Evolutionary conservation across 2,888 invertebrate species (phyloP), one percentile per base, ranked within the genome.

Genomic region (Acleris cristana): DNA sequence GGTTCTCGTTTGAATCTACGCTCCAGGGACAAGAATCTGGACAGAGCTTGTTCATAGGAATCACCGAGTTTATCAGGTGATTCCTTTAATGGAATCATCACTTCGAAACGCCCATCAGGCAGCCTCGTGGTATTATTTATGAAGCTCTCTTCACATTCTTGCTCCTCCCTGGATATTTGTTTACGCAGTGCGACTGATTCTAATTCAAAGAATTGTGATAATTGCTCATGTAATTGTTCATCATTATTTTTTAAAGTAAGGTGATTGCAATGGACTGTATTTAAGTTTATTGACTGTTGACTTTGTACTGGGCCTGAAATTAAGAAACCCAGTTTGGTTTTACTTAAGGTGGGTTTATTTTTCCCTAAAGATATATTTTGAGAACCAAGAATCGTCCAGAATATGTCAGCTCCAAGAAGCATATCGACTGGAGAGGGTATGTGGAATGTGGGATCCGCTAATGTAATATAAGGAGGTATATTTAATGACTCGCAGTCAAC

Each of bases 391-490:
- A 69, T 53, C 5, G 45, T 30, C 70, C 70, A 68, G 44, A 70
- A 71, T 16, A 69, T 30, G 34, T 70, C 69, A 8, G 65, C 67
- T 45, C 71, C 63, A 16, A 69, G 63, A 16, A 71, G 45, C 62
- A 70, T 65, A 8, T 69, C 49, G 16, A 71, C 65, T 19, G 61
- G 19, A 14, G 59, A 30, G 4, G 71, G 64, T 7, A 40, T 19
- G 45, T 51, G 49, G 48, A 65, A 71, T 5, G 59, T 60, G 0
- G 71, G 69, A 51, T 71, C 71, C 4, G 71, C 71, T 4, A 71
- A 58, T 16, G 30, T 54, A 49, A 71, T 64, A 44, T 69, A 4
- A n/a, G 58, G 7, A 2, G 69, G 69, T 23, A 71, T 63, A 16
- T 64, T 61, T 21, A 70, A 57, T 23, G 45, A 4, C 0, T 6